Conservation (phyloP, 37 sponge, comb jelly and placozoan genomes). For the Ianthella basta region DNA sequence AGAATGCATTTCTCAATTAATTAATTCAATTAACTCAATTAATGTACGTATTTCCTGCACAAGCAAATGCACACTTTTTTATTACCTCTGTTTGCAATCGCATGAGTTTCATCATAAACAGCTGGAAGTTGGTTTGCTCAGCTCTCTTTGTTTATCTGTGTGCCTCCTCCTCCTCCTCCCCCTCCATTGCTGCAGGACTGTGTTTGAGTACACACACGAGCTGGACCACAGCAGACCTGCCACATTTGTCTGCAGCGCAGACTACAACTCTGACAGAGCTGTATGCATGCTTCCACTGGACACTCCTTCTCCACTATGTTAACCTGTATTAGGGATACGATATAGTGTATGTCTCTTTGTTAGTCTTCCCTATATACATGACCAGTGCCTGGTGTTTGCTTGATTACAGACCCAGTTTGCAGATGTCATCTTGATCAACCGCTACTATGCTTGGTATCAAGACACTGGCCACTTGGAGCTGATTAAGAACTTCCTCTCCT, state of each 20-base stretch:
- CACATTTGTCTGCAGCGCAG: constrained; percentile 52
- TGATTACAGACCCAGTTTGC: constrained; percentile 48
- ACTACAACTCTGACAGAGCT: constrained; percentile 34
- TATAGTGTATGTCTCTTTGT: background rate
- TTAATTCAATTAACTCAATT: too few species aligned
- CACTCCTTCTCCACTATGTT: too few species aligned
- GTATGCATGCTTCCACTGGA: constrained; percentile 1
- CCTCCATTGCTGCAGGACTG: constrained; percentile 21
- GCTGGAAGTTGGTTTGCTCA: too few species aligned
- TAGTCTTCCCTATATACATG: constrained; percentile 73
- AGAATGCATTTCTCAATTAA: too few species aligned
- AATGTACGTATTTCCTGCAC: too few species aligned
- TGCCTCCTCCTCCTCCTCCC: too few species aligned
- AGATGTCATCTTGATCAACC: constrained; percentile 58
- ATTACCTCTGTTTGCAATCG: too few species aligned
- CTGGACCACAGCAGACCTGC: constrained; percentile 61
- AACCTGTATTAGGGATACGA: too few species aligned
- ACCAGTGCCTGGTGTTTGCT: constrained; percentile 84
- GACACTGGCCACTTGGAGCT: constrained; percentile 44
- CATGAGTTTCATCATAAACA: too few species aligned
- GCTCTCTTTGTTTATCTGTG: too few species aligned
- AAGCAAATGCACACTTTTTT: too few species aligned
- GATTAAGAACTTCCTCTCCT: constrained; percentile 12
- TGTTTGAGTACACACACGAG: constrained; percentile 8
- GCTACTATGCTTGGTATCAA: constrained; percentile 66